Conservation (phyloP, 2,888 invertebrate genomes). For the Lochmaea crataegi region DNA sequence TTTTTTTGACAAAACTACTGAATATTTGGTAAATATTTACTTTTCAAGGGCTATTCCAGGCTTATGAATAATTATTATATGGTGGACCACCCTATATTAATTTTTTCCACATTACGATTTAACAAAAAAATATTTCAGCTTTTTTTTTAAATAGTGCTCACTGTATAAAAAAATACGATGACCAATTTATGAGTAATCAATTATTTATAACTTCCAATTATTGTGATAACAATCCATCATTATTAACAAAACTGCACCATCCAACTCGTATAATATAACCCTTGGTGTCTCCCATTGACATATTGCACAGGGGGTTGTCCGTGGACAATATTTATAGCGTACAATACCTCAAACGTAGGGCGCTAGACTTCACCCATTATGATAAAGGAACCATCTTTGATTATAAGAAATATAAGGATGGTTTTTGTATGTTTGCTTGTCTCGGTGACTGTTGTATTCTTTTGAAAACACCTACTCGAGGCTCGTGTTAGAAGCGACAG, state of each 20-base stretch:
- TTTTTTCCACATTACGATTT: too few species aligned
- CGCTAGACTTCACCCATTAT: slow-evolving; percentile 47
- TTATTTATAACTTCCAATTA: not conserved
- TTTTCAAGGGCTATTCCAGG: too few species aligned
- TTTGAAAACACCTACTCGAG: slow-evolving; percentile 60
- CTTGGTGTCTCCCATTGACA: slow-evolving; percentile 63
- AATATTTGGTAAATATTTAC: too few species aligned
- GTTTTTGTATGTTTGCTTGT: slow-evolving; percentile 43
- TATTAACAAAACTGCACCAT: slow-evolving; percentile 24
- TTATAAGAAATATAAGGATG: slow-evolving; percentile 47
- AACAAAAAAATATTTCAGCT: too few species aligned
- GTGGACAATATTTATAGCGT: slow-evolving; percentile 56
- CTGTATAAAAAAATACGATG: too few species aligned
- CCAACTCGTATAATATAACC: slow-evolving; percentile 61
- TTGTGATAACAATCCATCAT: not conserved
- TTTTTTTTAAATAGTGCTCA: too few species aligned
- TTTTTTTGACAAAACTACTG: too few species aligned
- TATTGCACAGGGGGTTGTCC: slow-evolving; percentile 61
- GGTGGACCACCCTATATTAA: too few species aligned
- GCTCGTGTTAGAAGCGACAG: slow-evolving; percentile 59
- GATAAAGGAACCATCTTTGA: slow-evolving; percentile 44
- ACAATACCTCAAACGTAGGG: slow-evolving; percentile 55
- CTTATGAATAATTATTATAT: too few species aligned
- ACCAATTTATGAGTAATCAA: not conserved
- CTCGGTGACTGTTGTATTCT: slow-evolving; percentile 53